These are phyloP conservation scores for Drosophila anceps DNA, from an alignment of 2,888 invertebrate species.

Conservation along the genomic window DNA sequence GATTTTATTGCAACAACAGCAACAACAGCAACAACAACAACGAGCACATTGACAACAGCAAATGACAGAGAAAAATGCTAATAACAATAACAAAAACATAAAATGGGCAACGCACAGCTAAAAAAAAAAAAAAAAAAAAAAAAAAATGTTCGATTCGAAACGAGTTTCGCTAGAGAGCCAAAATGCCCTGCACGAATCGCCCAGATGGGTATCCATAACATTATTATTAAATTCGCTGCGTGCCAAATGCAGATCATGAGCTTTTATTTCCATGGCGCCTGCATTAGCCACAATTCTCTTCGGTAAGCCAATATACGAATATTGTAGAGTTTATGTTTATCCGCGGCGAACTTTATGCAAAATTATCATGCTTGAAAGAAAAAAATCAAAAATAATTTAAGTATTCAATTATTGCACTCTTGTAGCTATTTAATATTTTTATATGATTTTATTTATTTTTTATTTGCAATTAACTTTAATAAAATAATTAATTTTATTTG, in stretches of 20 bases:
- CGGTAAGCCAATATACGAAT: not conserved
- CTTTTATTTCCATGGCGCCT: not conserved
- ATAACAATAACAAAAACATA: constrained; percentile 72
- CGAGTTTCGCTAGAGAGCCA: constrained; percentile 49
- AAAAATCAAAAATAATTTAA: no score
- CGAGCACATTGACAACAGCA: constrained; percentile 35
- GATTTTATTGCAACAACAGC: constrained; percentile 64
- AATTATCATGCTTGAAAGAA: no score
- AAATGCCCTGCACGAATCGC: constrained; percentile 48
- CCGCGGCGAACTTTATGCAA: not conserved
- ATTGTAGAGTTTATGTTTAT: not conserved
- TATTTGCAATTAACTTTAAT: no score
- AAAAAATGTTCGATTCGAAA: constrained; percentile 51
- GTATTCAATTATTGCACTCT: no score
- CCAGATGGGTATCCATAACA: constrained; percentile 37
- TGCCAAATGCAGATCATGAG: not conserved
- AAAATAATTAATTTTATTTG: no score
- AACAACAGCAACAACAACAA: constrained; percentile 28
- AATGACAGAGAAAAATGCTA: constrained; percentile 78
- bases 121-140: constrained; percentile 37
- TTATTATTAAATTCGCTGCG: constrained; percentile 27
- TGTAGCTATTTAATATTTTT: no score
- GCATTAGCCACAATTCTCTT: not conserved
- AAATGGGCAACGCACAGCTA: constrained; percentile 54
- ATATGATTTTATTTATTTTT: no score